Conservation (phyloP, 1,140 invertebrate genomes). For the Bombus balteatus region DNA sequence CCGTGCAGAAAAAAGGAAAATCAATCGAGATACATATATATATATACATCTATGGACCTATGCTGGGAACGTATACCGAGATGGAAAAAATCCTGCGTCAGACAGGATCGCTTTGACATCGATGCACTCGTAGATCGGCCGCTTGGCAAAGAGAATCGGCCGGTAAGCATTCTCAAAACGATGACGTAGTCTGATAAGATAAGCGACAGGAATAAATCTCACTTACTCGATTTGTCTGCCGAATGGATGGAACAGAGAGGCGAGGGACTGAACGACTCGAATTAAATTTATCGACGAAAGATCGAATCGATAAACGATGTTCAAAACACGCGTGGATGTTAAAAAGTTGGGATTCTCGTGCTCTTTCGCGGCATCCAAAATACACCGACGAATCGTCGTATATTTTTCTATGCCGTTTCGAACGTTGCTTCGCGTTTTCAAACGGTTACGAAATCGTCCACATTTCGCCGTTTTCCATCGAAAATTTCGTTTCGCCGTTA, state of each 20-base stretch:
- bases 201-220: slow-evolving; percentile 53
- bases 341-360: neutral
- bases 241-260: neutral
- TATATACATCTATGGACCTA: too few species aligned
- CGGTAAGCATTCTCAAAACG: slow-evolving; percentile 49
- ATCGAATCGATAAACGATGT: neutral
- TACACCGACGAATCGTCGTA: neutral
- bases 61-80: accelerated
- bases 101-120: neutral
- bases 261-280: neutral
- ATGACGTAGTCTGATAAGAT: slow-evolving; percentile 61
- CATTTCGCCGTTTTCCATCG: too few species aligned
- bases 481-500: too few species aligned
- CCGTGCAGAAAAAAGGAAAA: neutral
- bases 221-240: slow-evolving; percentile 15
- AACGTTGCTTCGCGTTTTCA: neutral
- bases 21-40: neutral
- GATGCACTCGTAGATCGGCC: slow-evolving; percentile 23
- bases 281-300: slow-evolving; percentile 12
- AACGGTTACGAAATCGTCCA: neutral
- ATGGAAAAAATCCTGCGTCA: neutral
- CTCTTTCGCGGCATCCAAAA: neutral
- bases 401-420: neutral
- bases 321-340: neutral
- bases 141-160: slow-evolving; percentile 22